These are phyloP conservation scores for Boloria selene DNA, from an alignment of 2,888 invertebrate species.

Conservation along the genomic window DNA sequence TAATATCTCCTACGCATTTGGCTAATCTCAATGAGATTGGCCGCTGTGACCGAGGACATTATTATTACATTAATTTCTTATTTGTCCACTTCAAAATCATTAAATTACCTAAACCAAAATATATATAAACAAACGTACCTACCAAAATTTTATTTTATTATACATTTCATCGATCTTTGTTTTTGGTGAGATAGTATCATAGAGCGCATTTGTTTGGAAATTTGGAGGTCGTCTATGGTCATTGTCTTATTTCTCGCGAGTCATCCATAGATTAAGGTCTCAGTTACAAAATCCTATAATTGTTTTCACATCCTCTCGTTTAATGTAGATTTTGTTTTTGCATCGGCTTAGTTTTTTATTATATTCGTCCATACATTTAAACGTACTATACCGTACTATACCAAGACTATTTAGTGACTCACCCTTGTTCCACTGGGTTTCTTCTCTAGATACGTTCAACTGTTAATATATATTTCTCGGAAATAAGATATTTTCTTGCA, in stretches of 20 bases:
- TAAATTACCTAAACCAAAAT: not conserved
- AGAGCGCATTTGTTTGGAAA: constrained; percentile 68
- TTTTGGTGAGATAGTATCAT: constrained; percentile 57
- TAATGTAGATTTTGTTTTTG: constrained; percentile 6
- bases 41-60: no score
- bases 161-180: constrained; percentile 49
- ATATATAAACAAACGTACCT: constrained; percentile 18
- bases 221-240: constrained; percentile 65
- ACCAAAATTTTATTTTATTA: constrained; percentile 49
- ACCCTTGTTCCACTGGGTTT: no score
- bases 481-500: no score
- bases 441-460: no score
- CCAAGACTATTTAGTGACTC: no score
- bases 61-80: no score
- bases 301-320: constrained; percentile 34
- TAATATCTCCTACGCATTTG: no score
- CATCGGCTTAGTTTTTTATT: not conserved
- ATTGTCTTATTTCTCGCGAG: constrained; percentile 61
- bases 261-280: constrained; percentile 47
- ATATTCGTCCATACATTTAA: not conserved
- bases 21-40: no score
- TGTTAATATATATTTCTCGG: no score
- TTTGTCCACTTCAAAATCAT: no score
- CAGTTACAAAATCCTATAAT: constrained; percentile 28
- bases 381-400: no score